These are phyloP conservation scores for Thalassophryne amazonica DNA, from an alignment of 2,797 vertebrate genomes.

Conservation along the genomic window DNA sequence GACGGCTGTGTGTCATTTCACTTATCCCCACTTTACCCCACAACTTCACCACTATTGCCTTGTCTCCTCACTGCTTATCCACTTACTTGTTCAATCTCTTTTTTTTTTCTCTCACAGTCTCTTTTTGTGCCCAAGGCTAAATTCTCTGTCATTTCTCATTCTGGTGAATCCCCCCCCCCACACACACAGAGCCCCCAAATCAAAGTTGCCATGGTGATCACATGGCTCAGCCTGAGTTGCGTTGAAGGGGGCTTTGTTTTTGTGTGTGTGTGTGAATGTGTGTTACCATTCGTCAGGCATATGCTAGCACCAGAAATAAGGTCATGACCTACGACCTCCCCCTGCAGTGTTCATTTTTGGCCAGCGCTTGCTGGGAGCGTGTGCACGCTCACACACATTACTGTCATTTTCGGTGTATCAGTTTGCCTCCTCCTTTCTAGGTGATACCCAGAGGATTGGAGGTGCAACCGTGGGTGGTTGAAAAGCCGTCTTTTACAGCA, in stretches of 20 bases:
- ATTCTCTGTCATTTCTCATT: constrained; percentile 77
- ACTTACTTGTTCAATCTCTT: constrained; percentile 33
- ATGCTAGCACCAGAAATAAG: constrained; percentile 39
- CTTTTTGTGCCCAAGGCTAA: constrained; percentile 69
- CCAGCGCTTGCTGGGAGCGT: no score
- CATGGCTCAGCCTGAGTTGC: constrained; percentile 36
- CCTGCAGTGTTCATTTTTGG: constrained; percentile 28
- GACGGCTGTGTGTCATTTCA: constrained; percentile 40
- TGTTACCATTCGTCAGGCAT: constrained; percentile 46
- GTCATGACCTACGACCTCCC: constrained; percentile 57
- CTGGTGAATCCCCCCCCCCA: constrained; percentile 50
- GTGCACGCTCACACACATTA: constrained; percentile 14
- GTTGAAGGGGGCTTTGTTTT: constrained; percentile 15
- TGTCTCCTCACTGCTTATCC: constrained; percentile 32
- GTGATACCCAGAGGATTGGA: constrained; percentile 41
- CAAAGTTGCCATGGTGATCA: constrained; percentile 68
- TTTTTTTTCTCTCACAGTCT: constrained; percentile 49
- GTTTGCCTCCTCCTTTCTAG: constrained; percentile 42
- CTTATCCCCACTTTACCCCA: constrained; percentile 46
- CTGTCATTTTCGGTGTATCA: constrained; percentile 37
- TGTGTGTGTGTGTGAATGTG: constrained; percentile 23
- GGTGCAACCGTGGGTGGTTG: constrained; percentile 67
- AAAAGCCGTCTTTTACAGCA: constrained; percentile 60
- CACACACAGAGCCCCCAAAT: background rate
- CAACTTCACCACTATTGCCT: background rate